phyloP scores from a whole-genome alignment of 2,888 invertebrate species.

The Agrilus cyanescens region DNA sequence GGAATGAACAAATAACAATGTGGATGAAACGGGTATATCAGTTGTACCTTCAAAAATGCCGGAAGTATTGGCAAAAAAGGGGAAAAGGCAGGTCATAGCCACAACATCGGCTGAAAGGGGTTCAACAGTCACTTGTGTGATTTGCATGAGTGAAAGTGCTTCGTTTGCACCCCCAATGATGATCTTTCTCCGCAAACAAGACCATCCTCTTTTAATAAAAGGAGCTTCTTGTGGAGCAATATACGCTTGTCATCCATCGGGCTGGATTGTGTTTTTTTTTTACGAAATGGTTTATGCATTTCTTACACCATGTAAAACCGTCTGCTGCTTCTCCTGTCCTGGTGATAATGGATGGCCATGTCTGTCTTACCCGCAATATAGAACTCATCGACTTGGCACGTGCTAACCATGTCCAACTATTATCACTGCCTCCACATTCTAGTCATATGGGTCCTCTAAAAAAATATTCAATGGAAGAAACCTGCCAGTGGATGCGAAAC shows the following conservation, averaged over 20 bases:
- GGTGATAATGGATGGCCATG: slow-evolving; percentile 13
- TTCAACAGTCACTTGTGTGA: too few relatives aligned
- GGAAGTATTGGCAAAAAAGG: too few relatives aligned
- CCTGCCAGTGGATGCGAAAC: too few relatives aligned
- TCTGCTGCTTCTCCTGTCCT: slow-evolving; percentile 12
- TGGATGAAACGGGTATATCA: too few relatives aligned
- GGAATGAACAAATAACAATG: too few relatives aligned
- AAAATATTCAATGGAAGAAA: too few relatives aligned
- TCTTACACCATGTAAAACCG: slow-evolving; percentile 12
- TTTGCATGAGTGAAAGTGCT: too few relatives aligned
- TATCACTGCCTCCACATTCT: slow-evolving; percentile 26
- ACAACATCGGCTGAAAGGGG: too few relatives aligned
- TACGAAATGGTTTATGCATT: slow-evolving; percentile 13
- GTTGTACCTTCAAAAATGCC: too few relatives aligned
- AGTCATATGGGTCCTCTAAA: not conserved
- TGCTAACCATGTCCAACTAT: slow-evolving; percentile 17
- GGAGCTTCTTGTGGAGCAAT: slow-evolving; percentile 23
- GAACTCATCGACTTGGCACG: slow-evolving; percentile 11
- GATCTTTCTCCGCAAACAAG: too few relatives aligned
- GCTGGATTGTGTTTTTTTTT: slow-evolving; percentile 16
- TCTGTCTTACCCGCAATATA: slow-evolving; percentile 10
- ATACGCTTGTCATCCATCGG: slow-evolving; percentile 7
- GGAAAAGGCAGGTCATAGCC: too few relatives aligned
- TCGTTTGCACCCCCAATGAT: too few relatives aligned
- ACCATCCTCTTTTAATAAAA: slow-evolving; percentile 11